Conservation (phyloP, 2,888 invertebrate genomes). For the Cryptocheilus praepositus region DNA sequence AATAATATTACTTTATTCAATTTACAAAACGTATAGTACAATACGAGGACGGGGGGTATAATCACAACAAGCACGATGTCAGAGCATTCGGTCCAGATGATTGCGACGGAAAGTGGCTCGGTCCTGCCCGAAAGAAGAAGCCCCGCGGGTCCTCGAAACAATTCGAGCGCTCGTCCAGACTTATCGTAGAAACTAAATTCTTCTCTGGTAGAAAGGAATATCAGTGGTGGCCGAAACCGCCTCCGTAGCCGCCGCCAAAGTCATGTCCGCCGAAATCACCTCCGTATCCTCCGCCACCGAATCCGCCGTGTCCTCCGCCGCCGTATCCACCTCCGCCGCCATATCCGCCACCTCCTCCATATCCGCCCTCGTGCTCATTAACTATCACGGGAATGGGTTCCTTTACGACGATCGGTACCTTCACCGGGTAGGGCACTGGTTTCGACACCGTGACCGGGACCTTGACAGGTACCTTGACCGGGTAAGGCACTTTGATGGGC, state of each 20-base stretch:
- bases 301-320: constrained; percentile 37
- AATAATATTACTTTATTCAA: constrained; percentile 55
- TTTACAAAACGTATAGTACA: constrained; percentile 50
- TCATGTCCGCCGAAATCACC: constrained; percentile 35
- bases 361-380: constrained; percentile 55
- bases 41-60: constrained; percentile 38
- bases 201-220: neutral
- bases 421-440: constrained; percentile 65
- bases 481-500: constrained; percentile 65
- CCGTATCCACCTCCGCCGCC: constrained; percentile 40
- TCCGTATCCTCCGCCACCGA: constrained; percentile 32
- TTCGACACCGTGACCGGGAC: constrained; percentile 62
- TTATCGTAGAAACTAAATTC: neutral
- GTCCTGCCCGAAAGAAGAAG: neutral
- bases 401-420: constrained; percentile 64
- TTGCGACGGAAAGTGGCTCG: constrained; percentile 10
- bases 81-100: constrained; percentile 37
- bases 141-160: constrained; percentile 3
- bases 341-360: constrained; percentile 39
- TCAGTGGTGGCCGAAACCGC: constrained; percentile 51
- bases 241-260: constrained; percentile 43
- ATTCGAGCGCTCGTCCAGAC: constrained; percentile 4
- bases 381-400: constrained; percentile 61
- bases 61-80: constrained; percentile 33
- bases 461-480: constrained; percentile 67